A percentile compares a stretch with the other conserved stretches of the same genome.
Conservation (phyloP, 2,797 vertebrate species). For the Loris lydekkerianus region DNA sequence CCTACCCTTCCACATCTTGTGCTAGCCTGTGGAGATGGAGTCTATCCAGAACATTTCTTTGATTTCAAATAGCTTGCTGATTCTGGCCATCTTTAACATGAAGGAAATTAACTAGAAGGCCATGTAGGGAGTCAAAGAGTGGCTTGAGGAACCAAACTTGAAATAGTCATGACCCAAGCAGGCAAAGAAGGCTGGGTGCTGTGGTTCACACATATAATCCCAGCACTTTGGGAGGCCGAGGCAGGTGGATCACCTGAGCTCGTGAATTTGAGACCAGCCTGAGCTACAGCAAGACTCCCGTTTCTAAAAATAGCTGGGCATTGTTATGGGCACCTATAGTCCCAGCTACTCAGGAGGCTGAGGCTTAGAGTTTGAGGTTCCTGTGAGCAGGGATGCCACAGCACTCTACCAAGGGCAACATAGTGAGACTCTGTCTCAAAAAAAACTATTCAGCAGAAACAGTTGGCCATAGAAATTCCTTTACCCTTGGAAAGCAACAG, state of each 20-base stretch:
- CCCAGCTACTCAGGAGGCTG: too few relatives aligned
- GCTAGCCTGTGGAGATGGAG: neutral
- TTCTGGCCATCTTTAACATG: conserved; percentile 2
- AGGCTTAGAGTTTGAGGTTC: too few relatives aligned
- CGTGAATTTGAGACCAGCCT: too few relatives aligned
- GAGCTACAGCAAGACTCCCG: too few relatives aligned
- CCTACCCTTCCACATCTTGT: neutral
- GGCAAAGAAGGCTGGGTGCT: neutral
- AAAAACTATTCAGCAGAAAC: neutral
- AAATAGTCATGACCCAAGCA: neutral
- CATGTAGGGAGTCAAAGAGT: neutral
- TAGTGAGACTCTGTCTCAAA: too few relatives aligned
- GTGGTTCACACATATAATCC: too few relatives aligned
- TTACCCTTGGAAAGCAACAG: neutral
- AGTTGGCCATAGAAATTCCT: neutral
- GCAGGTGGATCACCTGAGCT: too few relatives aligned
- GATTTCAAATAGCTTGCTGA: conserved; percentile 23
- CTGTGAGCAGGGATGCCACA: too few relatives aligned
- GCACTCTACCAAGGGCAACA: too few relatives aligned
- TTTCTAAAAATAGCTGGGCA: too few relatives aligned
- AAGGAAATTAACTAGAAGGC: neutral
- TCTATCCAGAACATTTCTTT: neutral
- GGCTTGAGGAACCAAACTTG: neutral
- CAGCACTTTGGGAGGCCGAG: too few relatives aligned
- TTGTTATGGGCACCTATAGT: too few relatives aligned